A percentile compares a stretch with the other conserved stretches of the same genome.
Conservation (phyloP, 2,888 invertebrate genomes). For the Troides aeacus region DNA sequence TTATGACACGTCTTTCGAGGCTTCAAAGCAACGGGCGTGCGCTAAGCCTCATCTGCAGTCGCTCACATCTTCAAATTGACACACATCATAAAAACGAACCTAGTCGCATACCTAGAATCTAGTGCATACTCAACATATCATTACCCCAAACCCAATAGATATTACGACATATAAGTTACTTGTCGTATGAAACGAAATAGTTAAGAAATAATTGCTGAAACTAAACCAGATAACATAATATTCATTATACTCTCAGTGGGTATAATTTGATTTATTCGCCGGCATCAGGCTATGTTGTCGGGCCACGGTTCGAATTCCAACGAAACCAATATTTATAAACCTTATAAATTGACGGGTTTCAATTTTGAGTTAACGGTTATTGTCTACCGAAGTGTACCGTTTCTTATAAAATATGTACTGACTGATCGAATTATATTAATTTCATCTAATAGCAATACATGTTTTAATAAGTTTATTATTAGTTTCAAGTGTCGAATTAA, state of each 20-base stretch:
- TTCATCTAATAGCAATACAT: too few relatives aligned
- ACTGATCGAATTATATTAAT: too few relatives aligned
- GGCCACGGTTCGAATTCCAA: neutral
- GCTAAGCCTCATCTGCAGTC: slow-evolving; percentile 1
- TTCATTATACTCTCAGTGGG: neutral
- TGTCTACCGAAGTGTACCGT: too few relatives aligned
- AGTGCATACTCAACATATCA: neutral
- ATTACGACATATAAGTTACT: too few relatives aligned
- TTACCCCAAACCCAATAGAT: neutral
- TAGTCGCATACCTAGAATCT: neutral
- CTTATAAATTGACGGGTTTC: neutral
- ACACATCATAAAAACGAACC: neutral
- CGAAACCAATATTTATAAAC: slow-evolving; percentile 1
- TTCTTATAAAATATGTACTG: too few relatives aligned
- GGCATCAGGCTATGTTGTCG: neutral
- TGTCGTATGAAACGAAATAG: too few relatives aligned
- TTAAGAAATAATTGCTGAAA: too few relatives aligned
- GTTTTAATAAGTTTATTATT: too few relatives aligned
- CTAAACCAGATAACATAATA: too few relatives aligned
- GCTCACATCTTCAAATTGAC: neutral
- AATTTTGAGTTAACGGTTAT: neutral
- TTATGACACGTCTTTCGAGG: slow-evolving; percentile 47
- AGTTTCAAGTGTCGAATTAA: too few relatives aligned
- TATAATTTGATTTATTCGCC: neutral
- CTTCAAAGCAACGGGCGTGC: slow-evolving; percentile 39